These are phyloP conservation scores for Melinaea menophilus DNA, from an alignment of 2,888 invertebrate genomes.

Conservation along the genomic window DNA sequence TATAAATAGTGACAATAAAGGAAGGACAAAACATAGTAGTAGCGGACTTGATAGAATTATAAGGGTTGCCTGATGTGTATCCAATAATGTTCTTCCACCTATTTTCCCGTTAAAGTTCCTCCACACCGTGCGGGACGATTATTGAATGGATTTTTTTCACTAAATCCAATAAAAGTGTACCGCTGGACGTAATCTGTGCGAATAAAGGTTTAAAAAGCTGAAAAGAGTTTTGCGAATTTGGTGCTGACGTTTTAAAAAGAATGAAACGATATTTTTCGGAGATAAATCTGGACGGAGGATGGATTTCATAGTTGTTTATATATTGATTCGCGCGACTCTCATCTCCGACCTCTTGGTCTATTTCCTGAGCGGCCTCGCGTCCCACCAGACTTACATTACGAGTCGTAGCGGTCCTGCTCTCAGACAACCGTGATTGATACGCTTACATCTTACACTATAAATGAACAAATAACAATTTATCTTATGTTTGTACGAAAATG, in stretches of 20 bases:
- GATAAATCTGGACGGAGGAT: too few relatives aligned
- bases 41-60: conserved; percentile 1
- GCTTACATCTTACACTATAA: not conserved
- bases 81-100: not conserved
- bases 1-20: not conserved
- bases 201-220: conserved; percentile 5
- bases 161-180: conserved; percentile 17
- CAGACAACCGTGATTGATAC: conserved; percentile 21
- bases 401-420: conserved; percentile 17
- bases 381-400: not conserved
- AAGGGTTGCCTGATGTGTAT: not conserved
- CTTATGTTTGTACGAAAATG: not conserved
- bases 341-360: not conserved
- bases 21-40: not conserved
- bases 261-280: too few relatives aligned
- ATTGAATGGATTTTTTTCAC: conserved; percentile 16
- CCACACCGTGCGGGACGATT: not conserved
- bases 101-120: too few relatives aligned
- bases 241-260: too few relatives aligned
- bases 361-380: not conserved
- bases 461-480: conserved; percentile 18
- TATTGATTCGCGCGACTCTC: not conserved
- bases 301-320: too few relatives aligned
- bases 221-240: not conserved
- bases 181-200: conserved; percentile 11